Evolutionary conservation across 2,113 vertebrate genomes (phyloP).

Genomic region (Pedionomus torquatus): DNA sequence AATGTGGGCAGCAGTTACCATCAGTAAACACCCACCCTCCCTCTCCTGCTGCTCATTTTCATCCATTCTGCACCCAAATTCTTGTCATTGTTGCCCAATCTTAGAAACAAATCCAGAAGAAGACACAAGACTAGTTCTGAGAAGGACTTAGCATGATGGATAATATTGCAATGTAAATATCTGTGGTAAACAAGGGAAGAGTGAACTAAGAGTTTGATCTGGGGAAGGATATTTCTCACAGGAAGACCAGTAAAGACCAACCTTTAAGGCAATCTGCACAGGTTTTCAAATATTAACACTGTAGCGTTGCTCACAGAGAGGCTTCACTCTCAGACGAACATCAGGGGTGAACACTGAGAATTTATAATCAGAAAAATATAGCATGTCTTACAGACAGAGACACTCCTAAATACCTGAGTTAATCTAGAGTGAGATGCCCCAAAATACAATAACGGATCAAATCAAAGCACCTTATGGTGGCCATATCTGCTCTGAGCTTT

Average conservation of each 20-base stretch:
- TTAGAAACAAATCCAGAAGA: not conserved
- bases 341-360: not conserved
- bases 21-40: not conserved
- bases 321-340: not conserved
- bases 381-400: not conserved
- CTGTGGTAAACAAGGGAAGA: not conserved
- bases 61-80: not conserved
- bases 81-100: not conserved
- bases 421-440: not conserved
- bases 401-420: not conserved
- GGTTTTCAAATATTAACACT: not conserved
- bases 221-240: not conserved
- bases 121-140: not conserved
- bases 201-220: not conserved
- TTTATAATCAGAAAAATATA: not conserved
- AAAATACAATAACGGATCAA: not conserved
- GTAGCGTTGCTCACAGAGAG: not conserved
- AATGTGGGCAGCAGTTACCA: fast-evolving
- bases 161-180: not conserved
- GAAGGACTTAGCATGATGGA: fast-evolving
- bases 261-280: not conserved
- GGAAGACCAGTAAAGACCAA: not conserved
- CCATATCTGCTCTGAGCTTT: not conserved
- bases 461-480: not conserved
- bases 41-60: not conserved